A percentile compares a stretch with the other conserved stretches of the same genome.
Evolutionary conservation across 2,797 vertebrate species (phyloP).

Genomic region (Crenuchus spilurus): DNA sequence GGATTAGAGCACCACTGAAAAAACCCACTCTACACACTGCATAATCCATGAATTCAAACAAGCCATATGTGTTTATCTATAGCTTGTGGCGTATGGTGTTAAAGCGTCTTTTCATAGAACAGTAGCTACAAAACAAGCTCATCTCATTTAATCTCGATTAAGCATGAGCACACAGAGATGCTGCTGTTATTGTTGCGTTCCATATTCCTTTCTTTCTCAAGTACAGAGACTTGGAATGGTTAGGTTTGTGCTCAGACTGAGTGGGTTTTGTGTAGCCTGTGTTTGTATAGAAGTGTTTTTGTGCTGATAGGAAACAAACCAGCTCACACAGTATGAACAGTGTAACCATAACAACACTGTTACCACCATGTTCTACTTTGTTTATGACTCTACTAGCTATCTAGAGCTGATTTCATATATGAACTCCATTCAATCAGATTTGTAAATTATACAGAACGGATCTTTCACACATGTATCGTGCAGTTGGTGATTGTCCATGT

Average conservation of each 20-base stretch:
- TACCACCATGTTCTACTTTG: neutral
- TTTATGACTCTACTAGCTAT: neutral
- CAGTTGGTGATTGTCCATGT: too few species aligned
- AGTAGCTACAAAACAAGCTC: constrained; percentile 28
- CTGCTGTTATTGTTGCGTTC: neutral
- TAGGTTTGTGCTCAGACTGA: neutral
- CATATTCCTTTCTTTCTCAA: neutral
- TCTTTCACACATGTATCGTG: too few species aligned
- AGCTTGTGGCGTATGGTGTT: constrained; percentile 21
- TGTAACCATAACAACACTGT: neutral
- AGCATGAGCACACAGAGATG: neutral
- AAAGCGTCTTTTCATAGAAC: constrained; percentile 23
- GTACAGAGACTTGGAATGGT: neutral
- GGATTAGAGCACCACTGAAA: constrained; percentile 42
- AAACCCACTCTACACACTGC: constrained; percentile 43
- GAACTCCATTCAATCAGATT: too few species aligned
- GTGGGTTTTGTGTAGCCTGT: neutral
- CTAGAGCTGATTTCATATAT: too few species aligned
- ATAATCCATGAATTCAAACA: constrained; percentile 51
- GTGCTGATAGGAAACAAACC: neutral
- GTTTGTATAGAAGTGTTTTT: neutral
- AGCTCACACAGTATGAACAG: too few species aligned
- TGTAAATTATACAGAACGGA: too few species aligned
- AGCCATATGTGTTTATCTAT: constrained; percentile 43
- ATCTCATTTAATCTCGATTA: constrained; percentile 36